phyloP scores from a whole-genome alignment of 2,113 vertebrate species.

The Rhinichthys klamathensis region DNA sequence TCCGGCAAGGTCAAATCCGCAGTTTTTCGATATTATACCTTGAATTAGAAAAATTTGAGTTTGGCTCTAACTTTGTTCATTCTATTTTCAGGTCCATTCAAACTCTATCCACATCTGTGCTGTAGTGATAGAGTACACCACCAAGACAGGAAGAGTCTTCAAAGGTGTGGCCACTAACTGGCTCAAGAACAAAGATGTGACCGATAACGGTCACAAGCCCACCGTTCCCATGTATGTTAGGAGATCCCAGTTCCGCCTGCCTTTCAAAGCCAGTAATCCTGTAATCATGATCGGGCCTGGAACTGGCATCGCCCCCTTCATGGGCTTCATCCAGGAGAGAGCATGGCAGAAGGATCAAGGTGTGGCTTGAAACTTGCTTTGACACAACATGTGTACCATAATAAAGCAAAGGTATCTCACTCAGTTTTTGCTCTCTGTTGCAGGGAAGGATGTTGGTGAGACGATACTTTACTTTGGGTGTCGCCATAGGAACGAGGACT shows the following conservation, averaged over 20 bases:
- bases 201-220: slow-evolving; percentile 69
- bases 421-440: not conserved
- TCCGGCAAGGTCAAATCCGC: slow-evolving; percentile 80
- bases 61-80: not conserved
- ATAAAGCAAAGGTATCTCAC: not conserved
- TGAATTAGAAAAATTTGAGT: not conserved
- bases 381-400: not conserved
- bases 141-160: slow-evolving; percentile 78
- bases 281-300: slow-evolving; percentile 86
- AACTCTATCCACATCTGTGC: slow-evolving; percentile 83
- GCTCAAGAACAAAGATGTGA: slow-evolving; percentile 77
- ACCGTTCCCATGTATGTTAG: slow-evolving; percentile 85
- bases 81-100: slow-evolving; percentile 76
- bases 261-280: slow-evolving; percentile 81
- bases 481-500: slow-evolving; percentile 77
- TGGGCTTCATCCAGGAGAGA: slow-evolving; percentile 86
- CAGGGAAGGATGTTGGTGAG: slow-evolving; percentile 85
- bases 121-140: slow-evolving; percentile 80
- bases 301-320: slow-evolving; percentile 84
- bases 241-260: slow-evolving; percentile 87
- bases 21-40: not conserved
- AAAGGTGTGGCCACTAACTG: slow-evolving; percentile 87
- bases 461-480: slow-evolving; percentile 85
- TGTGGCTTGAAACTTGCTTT: slow-evolving; percentile 48
- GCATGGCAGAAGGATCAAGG: slow-evolving; percentile 86